Percentiles rank a stretch among this genome's conserved stretches.
These are phyloP conservation scores for Muschampia plurimacula DNA, from an alignment of 2,888 invertebrate species.

Conservation along the genomic window DNA sequence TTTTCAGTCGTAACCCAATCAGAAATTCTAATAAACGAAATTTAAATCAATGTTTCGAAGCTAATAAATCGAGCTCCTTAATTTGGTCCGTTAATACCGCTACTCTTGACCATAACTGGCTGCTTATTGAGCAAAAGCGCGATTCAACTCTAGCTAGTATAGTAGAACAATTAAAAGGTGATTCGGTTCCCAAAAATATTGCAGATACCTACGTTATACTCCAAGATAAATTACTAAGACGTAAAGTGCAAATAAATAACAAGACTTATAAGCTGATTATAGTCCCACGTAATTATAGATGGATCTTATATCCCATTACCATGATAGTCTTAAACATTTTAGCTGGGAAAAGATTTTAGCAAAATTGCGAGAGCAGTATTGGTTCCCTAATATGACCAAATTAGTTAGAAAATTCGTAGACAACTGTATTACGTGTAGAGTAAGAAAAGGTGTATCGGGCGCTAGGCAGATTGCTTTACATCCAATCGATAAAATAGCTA, in stretches of 20 bases:
- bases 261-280: conserved; percentile 36
- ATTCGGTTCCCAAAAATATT: conserved; percentile 27
- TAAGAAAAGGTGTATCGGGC: conserved; percentile 39
- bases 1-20: conserved; percentile 43
- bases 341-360: conserved; percentile 40
- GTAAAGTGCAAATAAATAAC: conserved; percentile 42
- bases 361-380: conserved; percentile 43
- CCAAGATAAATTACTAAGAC: conserved; percentile 39
- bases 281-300: conserved; percentile 35
- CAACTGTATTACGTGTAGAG: conserved; percentile 37
- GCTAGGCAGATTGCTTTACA: conserved; percentile 37
- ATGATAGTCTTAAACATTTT: conserved; percentile 33
- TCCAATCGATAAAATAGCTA: conserved; percentile 41
- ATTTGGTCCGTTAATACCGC: not conserved
- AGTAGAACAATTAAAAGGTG: conserved; percentile 34
- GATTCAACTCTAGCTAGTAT: conserved; percentile 24
- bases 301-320: conserved; percentile 32
- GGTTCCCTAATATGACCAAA: conserved; percentile 44
- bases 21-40: not conserved
- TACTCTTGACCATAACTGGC: conserved; percentile 9
- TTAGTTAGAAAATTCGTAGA: conserved; percentile 39
- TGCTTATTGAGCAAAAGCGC: conserved; percentile 14
- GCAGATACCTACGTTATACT: conserved; percentile 34
- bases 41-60: no score
- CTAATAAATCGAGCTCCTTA: no score